Evolutionary conservation across 2,888 invertebrate genomes (phyloP), one percentile per base, ranked within the genome.

Genomic region (Agrochola circellaris): DNA sequence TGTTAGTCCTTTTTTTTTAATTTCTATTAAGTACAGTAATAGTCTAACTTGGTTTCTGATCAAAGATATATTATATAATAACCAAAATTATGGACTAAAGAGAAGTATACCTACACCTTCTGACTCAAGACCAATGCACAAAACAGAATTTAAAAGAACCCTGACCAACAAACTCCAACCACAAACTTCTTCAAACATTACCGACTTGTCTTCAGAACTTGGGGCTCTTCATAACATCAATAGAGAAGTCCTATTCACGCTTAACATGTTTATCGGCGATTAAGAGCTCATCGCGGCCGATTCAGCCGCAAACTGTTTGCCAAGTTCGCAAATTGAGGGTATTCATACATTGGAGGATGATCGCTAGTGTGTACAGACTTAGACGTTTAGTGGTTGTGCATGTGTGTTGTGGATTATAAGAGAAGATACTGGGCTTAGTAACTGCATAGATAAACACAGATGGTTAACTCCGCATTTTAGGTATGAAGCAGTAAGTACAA

Each of bases 311-410:
- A 90, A 82, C 79, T 68, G 91, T 91, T 91, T 83, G 89, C 87
- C 74, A 92, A 92, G 90, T 88, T 87, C 75, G 80, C 87, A 90
- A 91, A 93, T 93, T 92, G 91, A 89, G 87, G 89, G 88, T 87
- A 91, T 91, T 91, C 91, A 92, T 83, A 84, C 86, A 68, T 65
- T 68, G 8, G 58, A 56, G 58, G 61, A 38, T 61, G 34, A 77
- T 81, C 9, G 61, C 60, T 26, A 51, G 66, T 71, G 69, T 82
- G 66, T 34, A 58, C 30, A 56, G 69, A n/a, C 23, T 66, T 70
- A 45, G 65, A 15, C 45, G 66, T 70, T 54, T 34, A 7, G 26
- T 64, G 26, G 60, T 51, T 51, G 34, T 58, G 48, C 15, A 34
- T 68, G 38, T 82, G 78, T 66, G 54, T 66, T 73, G 48, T 34